Evolutionary conservation across 2,888 invertebrate genomes (phyloP).

Genomic region (Chymomyza fuscimana): DNA sequence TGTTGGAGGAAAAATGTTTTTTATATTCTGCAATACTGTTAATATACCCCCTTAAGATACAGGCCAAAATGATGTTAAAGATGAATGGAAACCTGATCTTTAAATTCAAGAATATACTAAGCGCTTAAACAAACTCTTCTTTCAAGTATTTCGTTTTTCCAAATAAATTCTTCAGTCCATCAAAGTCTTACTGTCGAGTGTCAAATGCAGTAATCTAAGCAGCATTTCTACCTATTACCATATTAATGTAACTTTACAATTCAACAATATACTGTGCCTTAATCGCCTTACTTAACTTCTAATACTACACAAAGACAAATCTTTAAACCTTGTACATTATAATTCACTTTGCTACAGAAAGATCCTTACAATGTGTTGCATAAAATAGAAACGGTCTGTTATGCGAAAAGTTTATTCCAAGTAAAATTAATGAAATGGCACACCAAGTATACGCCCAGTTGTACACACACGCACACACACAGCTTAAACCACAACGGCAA

Average conservation of each 20-base stretch:
- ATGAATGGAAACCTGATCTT: too few relatives aligned
- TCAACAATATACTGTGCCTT: not conserved
- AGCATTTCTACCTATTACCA: not conserved
- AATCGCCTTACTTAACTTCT: not conserved
- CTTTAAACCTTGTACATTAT: not conserved
- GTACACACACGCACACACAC: not conserved
- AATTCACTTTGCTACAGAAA: not conserved
- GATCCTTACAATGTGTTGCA: not conserved
- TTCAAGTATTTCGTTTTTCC: too few relatives aligned
- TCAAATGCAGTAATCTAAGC: too few relatives aligned
- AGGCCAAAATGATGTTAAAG: too few relatives aligned
- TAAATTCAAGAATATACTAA: too few relatives aligned
- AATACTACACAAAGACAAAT: not conserved
- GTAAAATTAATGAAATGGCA: not conserved
- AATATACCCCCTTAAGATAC: too few relatives aligned
- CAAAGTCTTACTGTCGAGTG: too few relatives aligned
- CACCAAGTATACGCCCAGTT: not conserved
- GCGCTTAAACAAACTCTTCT: too few relatives aligned
- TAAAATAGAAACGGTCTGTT: not conserved
- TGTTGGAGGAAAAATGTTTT: too few relatives aligned
- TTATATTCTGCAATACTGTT: too few relatives aligned
- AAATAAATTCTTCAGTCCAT: too few relatives aligned
- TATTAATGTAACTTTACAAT: not conserved
- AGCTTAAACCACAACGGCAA: not conserved
- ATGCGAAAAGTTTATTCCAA: not conserved